phyloP scores from a whole-genome alignment of 2,113 vertebrate species.

The Sphyrna mokarran region DNA sequence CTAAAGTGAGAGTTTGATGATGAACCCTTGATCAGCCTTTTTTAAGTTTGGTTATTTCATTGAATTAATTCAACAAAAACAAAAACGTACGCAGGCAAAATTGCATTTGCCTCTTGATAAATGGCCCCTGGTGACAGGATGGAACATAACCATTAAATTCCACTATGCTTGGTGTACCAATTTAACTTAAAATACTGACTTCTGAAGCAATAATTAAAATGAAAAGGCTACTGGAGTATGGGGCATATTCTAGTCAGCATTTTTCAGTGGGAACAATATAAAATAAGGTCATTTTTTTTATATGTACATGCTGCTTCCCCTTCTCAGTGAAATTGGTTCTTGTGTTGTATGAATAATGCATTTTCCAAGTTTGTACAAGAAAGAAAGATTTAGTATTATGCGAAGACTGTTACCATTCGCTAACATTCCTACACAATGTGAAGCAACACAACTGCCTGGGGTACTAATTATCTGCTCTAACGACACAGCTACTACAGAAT shows the following conservation, averaged over 20 bases:
- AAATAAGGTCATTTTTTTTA: background rate
- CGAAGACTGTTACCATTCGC: background rate
- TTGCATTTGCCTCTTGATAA: constrained; percentile 5
- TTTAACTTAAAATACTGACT: constrained; percentile 18
- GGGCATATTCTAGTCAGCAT: background rate
- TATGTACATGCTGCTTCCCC: background rate
- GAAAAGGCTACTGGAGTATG: background rate
- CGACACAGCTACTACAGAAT: background rate
- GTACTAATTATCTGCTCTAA: constrained; percentile 10
- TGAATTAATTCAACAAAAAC: background rate
- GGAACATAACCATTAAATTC: background rate
- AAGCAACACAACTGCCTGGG: background rate
- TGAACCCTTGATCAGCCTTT: background rate
- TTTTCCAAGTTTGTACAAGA: background rate
- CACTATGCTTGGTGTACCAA: background rate
- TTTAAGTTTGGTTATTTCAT: background rate
- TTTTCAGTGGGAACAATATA: background rate
- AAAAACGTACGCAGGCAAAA: background rate
- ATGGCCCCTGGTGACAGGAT: background rate
- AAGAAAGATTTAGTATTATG: background rate
- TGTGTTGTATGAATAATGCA: background rate
- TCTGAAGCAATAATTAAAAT: constrained; percentile 1
- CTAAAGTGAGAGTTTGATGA: background rate
- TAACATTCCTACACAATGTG: background rate
- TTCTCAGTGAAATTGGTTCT: background rate